Evolutionary conservation across 2,797 vertebrate genomes (phyloP), one percentile per base, ranked within the genome.

Genomic region (Myoxocephalus aenaeus): DNA sequence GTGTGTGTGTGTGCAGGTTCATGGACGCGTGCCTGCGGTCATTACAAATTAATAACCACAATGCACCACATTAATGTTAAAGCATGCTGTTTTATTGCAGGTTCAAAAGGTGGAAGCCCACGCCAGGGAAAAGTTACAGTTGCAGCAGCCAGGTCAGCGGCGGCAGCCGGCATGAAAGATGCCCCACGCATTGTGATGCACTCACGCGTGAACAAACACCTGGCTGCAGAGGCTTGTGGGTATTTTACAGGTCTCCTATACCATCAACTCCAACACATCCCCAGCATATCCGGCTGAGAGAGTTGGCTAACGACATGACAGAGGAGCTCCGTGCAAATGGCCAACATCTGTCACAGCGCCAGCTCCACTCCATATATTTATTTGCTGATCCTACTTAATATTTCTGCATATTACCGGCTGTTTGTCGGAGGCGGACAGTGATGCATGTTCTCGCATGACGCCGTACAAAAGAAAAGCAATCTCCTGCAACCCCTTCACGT

Each of bases 371-470:
- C 91, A 89, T 94, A 91, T 91, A 94, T 94, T 94, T 94, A 95
- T 93, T 93, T 95, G 95, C 94, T 95, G 95, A 94, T 93, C 90
- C 94, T 91, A 94, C 93, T 94, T 94, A 94, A 95, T 95, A 94
- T 94, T 92, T 92, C 90, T 91, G 90, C 95, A 94, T 95, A 94
- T 94, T 94, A 93, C 92, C 78, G 85, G 92, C 92, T 93, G 94
- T 91, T 90, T 92, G 88, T 94, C 75, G 91, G 88, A 93, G 87
- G 92, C 89, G 88, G 95, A 95, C 95, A 95, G 93, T 96, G 95
- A 96, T 96, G 93, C 94, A 96, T 96, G 94, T 93, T 91, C 87
- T 85, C 70, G 85, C 87, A 89, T 89, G 91, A 91, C 79, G 81
- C 79, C 29, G 80, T 91, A 94, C 94, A 95, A 95, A 95, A 92